Conservation (phyloP, 1,140 invertebrate species). For the Drosophila ficusphila region DNA sequence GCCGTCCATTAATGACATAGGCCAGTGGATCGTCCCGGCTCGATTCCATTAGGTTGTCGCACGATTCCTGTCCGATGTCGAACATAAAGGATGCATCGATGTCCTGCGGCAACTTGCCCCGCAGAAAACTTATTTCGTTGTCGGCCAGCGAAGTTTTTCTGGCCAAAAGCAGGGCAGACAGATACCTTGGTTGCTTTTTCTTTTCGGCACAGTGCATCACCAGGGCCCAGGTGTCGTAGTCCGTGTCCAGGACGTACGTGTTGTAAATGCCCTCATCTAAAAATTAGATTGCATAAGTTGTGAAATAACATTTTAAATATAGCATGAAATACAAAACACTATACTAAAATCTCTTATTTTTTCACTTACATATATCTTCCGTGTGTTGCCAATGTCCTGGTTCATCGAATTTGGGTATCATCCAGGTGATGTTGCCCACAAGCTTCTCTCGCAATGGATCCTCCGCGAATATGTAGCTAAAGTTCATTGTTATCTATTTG, state of each 20-base stretch:
- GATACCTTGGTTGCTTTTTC: slow-evolving; percentile 90
- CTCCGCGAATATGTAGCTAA: slow-evolving; percentile 92
- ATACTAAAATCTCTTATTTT: too few relatives aligned
- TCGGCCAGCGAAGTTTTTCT: slow-evolving; percentile 86
- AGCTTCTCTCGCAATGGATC: slow-evolving; percentile 92
- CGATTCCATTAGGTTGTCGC: slow-evolving; percentile 78
- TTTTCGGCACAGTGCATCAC: slow-evolving; percentile 94
- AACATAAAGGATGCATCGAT: slow-evolving; percentile 93
- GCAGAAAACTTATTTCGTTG: slow-evolving; percentile 85
- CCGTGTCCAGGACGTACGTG: slow-evolving; percentile 93
- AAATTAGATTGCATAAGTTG: too few relatives aligned
- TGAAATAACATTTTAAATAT: too few relatives aligned
- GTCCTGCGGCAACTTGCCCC: slow-evolving; percentile 88
- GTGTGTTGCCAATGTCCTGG: slow-evolving; percentile 94
- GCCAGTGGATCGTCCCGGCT: slow-evolving; percentile 77
- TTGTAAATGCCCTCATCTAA: slow-evolving; percentile 95
- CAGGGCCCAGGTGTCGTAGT: slow-evolving; percentile 91
- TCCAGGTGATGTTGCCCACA: slow-evolving; percentile 93
- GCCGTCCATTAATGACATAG: slow-evolving; percentile 69
- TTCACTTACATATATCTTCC: slow-evolving; percentile 91
- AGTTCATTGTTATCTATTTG: slow-evolving; percentile 91
- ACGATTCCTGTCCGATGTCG: slow-evolving; percentile 88
- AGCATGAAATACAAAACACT: too few relatives aligned
- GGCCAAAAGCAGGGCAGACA: slow-evolving; percentile 93
- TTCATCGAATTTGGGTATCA: slow-evolving; percentile 88